phyloP scores from a whole-genome alignment of 2,113 vertebrate species.

The Bostrychus sinensis region DNA sequence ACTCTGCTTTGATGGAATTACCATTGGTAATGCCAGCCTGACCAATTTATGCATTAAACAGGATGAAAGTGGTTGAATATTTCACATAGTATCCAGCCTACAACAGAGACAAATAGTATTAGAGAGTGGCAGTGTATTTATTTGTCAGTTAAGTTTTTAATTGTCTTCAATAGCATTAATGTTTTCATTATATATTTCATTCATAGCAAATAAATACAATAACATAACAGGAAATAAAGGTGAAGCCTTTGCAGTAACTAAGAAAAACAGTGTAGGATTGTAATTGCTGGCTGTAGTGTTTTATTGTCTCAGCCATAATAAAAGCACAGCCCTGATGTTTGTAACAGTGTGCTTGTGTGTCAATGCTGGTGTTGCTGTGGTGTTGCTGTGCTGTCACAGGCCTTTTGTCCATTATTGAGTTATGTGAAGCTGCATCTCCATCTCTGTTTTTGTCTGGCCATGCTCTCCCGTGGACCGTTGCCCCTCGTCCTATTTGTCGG shows the following conservation, averaged over 20 bases:
- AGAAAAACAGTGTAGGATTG: background rate
- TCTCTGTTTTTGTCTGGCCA: slow-evolving; percentile 69
- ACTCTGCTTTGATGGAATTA: slow-evolving; percentile 77
- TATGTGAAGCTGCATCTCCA: slow-evolving; percentile 75
- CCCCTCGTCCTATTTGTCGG: slow-evolving; percentile 73
- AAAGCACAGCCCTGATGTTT: background rate
- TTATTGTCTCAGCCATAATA: background rate
- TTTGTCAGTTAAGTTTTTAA: no score
- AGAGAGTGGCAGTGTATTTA: no score
- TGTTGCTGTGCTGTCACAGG: slow-evolving; percentile 60
- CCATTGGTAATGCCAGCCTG: slow-evolving; percentile 67
- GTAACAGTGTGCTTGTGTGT: slow-evolving; percentile 23
- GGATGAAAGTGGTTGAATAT: slow-evolving; percentile 48
- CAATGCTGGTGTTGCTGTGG: slow-evolving; percentile 69
- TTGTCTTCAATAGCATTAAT: no score
- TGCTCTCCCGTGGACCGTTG: slow-evolving; percentile 66
- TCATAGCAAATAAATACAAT: no score
- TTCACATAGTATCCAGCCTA: slow-evolving; percentile 15
- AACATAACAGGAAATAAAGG: no score
- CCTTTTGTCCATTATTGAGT: slow-evolving; percentile 73
- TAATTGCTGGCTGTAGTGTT: background rate
- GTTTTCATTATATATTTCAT: no score
- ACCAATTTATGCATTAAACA: slow-evolving; percentile 56
- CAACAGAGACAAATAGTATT: background rate
- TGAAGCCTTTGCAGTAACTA: background rate